Conservation (phyloP, 1,140 invertebrate species). For the Dryas iulia region DNA sequence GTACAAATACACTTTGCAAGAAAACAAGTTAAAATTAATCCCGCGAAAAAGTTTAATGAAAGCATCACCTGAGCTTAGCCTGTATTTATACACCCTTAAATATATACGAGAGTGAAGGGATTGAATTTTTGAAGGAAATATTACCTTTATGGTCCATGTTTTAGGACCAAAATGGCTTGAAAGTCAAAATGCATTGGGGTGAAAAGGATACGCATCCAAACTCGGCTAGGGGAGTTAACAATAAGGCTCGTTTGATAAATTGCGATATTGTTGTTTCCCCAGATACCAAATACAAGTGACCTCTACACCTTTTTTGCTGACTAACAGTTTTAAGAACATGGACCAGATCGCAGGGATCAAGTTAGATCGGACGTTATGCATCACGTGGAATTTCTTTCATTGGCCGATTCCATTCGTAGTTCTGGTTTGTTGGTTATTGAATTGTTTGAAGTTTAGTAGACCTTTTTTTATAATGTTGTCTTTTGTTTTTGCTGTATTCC, state of each 20-base stretch:
- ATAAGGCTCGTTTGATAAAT: constrained; percentile 76
- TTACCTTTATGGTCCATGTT: neutral
- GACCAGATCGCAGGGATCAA: constrained; percentile 16
- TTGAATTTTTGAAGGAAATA: constrained; percentile 9
- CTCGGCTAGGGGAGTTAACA: constrained; percentile 60
- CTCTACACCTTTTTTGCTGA: constrained; percentile 36
- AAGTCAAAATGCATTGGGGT: constrained; percentile 46
- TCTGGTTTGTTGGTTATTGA: constrained; percentile 46
- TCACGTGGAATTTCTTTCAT: constrained; percentile 53
- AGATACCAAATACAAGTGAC: constrained; percentile 45
- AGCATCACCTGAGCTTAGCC: constrained; percentile 64
- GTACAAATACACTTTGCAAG: constrained; percentile 18
- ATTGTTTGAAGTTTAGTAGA: constrained; percentile 44
- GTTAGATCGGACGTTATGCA: constrained; percentile 31
- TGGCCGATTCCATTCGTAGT: constrained; percentile 43
- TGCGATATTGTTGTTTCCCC: constrained; percentile 67
- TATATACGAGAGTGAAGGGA: constrained; percentile 32
- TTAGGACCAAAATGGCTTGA: constrained; percentile 33
- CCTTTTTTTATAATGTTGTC: constrained; percentile 15
- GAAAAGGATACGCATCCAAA: constrained; percentile 52
- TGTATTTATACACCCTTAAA: constrained; percentile 52
- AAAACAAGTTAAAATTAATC: constrained; percentile 50
- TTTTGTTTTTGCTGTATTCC: constrained; percentile 17
- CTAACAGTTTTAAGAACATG: constrained; percentile 27
- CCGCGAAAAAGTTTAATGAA: constrained; percentile 66